Evolutionary conservation across 2,113 vertebrate genomes (phyloP), one percentile per base, ranked within the genome.

Genomic region (Lota lota): DNA sequence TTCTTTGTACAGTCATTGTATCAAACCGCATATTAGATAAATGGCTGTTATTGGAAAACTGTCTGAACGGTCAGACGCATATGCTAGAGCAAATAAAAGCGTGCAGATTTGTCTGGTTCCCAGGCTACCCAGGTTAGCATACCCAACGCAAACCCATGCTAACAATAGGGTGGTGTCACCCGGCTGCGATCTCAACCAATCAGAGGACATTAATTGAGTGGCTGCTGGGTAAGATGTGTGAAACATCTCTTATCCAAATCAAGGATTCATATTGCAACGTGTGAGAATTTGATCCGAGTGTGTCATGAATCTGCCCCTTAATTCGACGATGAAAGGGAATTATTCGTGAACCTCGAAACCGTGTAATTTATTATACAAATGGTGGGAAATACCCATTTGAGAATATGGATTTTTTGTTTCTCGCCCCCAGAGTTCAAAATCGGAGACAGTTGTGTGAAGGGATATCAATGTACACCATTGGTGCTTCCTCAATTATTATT

Each of bases 211-310:
- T 62, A 4, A 62, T 33, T 62, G 5, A 21, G 19, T 62, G 17
- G 61, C 22, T 24, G 40, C 17, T 33, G 24, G 64, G 33, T 53
- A n/a, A 21, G 53, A 62, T 19, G 40, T 73, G 53, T 63, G 24
- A 65, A 47, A 12, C 59, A 47, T 72, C 67, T 65, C 18, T 22
- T 22, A 57, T n/a, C 15, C 59, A 11, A 2, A 17, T 62, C 61
- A 62, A 62, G 10, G 16, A 24, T 24, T 50, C 24, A 20, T 19
- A 33, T 65, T 59, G 50, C 40, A 57, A 4, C 11, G 6, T 28
- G 24, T 33, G 16, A 33, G 16, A 33, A 62, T 33, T 62, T 16
- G 61, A 17, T 33, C 16, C 5, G 22, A 62, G 60, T 59, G 12
- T 2, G 40, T 8, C 40, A 14, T 53, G 69, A 53, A 59, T 18